Evolutionary conservation across 2,888 invertebrate species (phyloP).

Genomic region (Laspeyria flexula): DNA sequence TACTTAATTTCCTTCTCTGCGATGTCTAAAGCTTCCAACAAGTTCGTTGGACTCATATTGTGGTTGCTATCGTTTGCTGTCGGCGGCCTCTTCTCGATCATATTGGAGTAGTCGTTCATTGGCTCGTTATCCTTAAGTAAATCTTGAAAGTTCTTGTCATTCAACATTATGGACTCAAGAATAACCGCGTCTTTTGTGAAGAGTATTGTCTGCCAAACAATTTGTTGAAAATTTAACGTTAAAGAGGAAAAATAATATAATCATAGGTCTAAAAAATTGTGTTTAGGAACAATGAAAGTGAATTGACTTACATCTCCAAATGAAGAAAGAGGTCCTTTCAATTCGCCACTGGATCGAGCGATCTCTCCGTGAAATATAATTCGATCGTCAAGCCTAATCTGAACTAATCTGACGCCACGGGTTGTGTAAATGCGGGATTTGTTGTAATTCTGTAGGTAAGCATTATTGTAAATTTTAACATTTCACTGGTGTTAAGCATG

Average conservation of each 20-base stretch:
- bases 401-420: conserved; percentile 90
- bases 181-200: conserved; percentile 92
- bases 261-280: too few relatives aligned
- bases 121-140: conserved; percentile 74
- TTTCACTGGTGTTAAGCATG: too few relatives aligned
- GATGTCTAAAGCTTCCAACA: conserved; percentile 47
- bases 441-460: conserved; percentile 92
- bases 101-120: conserved; percentile 47
- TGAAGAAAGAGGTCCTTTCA: conserved; percentile 88
- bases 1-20: conserved; percentile 63
- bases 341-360: conserved; percentile 91
- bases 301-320: conserved; percentile 90
- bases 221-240: too few relatives aligned
- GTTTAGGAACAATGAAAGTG: too few relatives aligned
- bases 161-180: conserved; percentile 81
- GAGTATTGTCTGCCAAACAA: conserved; percentile 89
- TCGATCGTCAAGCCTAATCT: conserved; percentile 88
- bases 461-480: too few relatives aligned
- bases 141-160: conserved; percentile 75
- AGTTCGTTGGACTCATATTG: conserved; percentile 56
- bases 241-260: too few relatives aligned
- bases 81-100: conserved; percentile 83
- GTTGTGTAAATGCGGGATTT: conserved; percentile 94
- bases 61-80: conserved; percentile 83
- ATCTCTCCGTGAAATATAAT: conserved; percentile 93